Evolutionary conservation across 2,797 vertebrate genomes (phyloP).

Genomic region (Luscinia megarhynchos): DNA sequence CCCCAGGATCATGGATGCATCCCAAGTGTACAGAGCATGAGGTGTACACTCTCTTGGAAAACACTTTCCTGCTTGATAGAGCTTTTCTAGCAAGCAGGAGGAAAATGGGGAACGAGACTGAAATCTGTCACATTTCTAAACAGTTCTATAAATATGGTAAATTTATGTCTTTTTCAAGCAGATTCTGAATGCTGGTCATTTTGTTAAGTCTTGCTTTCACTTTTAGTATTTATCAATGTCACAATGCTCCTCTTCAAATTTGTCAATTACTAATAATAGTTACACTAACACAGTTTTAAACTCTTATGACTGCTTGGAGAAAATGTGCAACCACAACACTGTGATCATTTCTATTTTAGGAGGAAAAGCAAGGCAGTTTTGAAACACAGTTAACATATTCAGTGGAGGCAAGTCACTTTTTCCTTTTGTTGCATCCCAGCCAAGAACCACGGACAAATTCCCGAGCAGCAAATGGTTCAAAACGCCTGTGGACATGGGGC

Average conservation of each 20-base stretch:
- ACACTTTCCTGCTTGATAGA: not conserved
- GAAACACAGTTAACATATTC: not conserved
- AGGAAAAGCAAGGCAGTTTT: not conserved
- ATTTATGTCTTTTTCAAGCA: not conserved
- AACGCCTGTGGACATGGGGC: fast-evolving
- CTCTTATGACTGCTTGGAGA: not conserved
- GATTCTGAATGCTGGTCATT: not conserved
- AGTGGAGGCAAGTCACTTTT: not conserved
- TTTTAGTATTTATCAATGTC: not conserved
- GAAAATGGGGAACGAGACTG: fast-evolving
- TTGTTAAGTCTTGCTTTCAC: not conserved
- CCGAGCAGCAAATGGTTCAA: fast-evolving
- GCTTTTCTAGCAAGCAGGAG: not conserved
- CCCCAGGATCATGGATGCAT: not conserved
- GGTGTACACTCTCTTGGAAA: not conserved
- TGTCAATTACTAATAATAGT: not conserved
- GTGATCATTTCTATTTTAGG: not conserved
- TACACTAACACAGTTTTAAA: not conserved
- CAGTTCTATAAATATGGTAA: not conserved
- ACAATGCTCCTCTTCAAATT: not conserved
- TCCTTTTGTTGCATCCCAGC: not conserved
- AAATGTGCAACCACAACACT: not conserved
- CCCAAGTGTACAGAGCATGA: not conserved
- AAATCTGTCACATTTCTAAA: not conserved
- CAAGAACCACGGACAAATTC: fast-evolving